Conservation (phyloP, 2,797 vertebrate genomes). For the Prunella strophiata region DNA sequence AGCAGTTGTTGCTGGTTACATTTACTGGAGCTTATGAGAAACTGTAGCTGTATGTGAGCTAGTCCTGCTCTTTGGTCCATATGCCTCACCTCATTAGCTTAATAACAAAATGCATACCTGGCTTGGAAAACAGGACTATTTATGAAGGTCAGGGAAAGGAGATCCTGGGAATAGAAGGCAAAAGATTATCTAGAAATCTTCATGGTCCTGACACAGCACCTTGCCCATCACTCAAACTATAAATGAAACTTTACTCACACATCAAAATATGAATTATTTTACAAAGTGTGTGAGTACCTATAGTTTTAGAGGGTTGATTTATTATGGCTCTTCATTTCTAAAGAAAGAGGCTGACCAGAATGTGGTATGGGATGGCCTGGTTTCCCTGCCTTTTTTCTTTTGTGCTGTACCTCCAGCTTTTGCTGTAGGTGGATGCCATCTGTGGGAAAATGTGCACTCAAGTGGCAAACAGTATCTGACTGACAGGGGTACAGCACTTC, state of each 20-base stretch:
- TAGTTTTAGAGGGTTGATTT: not conserved
- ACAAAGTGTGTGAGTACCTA: not conserved
- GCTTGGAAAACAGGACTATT: not conserved
- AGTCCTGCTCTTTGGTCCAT: not conserved
- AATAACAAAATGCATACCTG: not conserved
- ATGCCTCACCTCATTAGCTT: not conserved
- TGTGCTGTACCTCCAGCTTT: conserved; percentile 16
- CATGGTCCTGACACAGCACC: not conserved
- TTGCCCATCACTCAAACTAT: not conserved
- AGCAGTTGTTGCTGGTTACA: not conserved
- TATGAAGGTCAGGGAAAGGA: not conserved
- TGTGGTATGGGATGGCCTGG: not conserved
- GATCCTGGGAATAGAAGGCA: not conserved
- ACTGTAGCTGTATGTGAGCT: not conserved
- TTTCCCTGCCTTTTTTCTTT: not conserved
- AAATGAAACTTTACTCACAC: not conserved
- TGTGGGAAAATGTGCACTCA: conserved; percentile 39
- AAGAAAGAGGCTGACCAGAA: conserved; percentile 4
- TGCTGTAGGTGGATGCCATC: conserved; percentile 37
- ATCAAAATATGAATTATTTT: not conserved
- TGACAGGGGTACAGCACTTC: not conserved
- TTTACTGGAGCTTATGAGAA: not conserved
- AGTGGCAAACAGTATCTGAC: conserved; percentile 30
- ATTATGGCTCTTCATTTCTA: not conserved
- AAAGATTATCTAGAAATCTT: not conserved